Evolutionary conservation across 2,797 vertebrate genomes (phyloP).

Genomic region (Eospalax fontanierii): DNA sequence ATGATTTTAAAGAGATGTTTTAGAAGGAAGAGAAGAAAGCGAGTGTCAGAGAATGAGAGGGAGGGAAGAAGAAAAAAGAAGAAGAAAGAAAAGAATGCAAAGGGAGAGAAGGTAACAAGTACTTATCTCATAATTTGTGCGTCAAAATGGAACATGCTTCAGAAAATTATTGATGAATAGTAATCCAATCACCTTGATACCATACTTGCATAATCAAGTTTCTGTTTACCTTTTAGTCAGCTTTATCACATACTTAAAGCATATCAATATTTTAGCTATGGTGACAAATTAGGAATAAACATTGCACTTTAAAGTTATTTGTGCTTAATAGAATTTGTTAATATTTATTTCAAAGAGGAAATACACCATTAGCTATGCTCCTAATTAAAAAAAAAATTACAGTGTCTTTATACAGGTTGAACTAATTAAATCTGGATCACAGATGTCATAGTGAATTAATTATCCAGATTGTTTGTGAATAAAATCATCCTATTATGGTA

Average conservation of each 20-base stretch:
- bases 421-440: conserved; percentile 74
- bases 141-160: not conserved
- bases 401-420: conserved; percentile 65
- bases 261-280: conserved; percentile 18
- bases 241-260: not conserved
- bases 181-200: not conserved
- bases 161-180: not conserved
- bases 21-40: not conserved
- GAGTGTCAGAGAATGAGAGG: not conserved
- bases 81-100: too few species aligned
- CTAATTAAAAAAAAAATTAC: conserved; percentile 24
- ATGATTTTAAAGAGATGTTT: not conserved
- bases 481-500: conserved; percentile 69
- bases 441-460: conserved; percentile 76
- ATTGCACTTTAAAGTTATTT: conserved; percentile 55
- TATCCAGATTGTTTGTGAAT: conserved; percentile 60
- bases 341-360: conserved; percentile 65
- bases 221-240: conserved; percentile 10
- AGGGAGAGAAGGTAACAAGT: not conserved
- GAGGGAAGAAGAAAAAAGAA: rapidly evolving
- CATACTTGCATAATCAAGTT: not conserved
- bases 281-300: not conserved
- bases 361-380: conserved; percentile 48
- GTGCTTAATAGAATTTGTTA: conserved; percentile 64
- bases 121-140: not conserved